Base-by-base conservation (phyloP, 1,140 invertebrate genomes). In the Bombus affinis region DNA sequence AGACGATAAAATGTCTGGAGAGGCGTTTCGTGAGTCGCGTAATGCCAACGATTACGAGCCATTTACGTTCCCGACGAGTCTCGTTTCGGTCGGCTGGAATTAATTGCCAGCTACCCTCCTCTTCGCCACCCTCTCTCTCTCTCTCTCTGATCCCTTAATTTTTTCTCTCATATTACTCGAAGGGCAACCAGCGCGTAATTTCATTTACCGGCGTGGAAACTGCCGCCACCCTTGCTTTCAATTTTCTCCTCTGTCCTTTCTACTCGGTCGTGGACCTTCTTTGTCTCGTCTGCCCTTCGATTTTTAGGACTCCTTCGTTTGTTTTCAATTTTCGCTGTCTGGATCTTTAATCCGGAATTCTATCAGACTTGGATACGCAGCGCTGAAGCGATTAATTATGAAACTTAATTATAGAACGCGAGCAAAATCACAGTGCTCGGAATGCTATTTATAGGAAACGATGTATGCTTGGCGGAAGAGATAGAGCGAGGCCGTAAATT, bases 31-130 rank as follows among this genome's bases (percentile, higher is more conserved):
- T 53, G 59, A 47, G 35, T 72, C 73, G 42, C 18, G 74, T 83
- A 83, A 78, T 79, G n/a, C 75, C 65, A 37, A 70, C 82, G 35
- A 84, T 84, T 84, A 78, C 82, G 66, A 84, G 66, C 28, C 74
- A 79, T 78, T 84, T 78, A 42, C 82, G 62, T 57, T 37, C 47
- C n/a, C 28, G 44, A 76, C 47, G 74, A 32, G 39, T 44, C 39
- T 44, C 81, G 39, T 42, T 53, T 72, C 47, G 44, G 37, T 74
- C 28, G 35, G 28, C 6, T 37, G 12, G 37, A 84, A 78, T 84
- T 79, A 84, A 84, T 84, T 78, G n/a, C 28, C 71, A 15, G 28
- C 70, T 42, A 4, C 39, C 3, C 37, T 39, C 1, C 18, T 44
- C n/a, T 10, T 10, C 28, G 0, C 44, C 37, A 47, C 47, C 5